Percentiles rank a stretch among this genome's conserved stretches.
Conservation (phyloP, 2,888 invertebrate genomes). For the Sinohyriopsis cumingii region DNA sequence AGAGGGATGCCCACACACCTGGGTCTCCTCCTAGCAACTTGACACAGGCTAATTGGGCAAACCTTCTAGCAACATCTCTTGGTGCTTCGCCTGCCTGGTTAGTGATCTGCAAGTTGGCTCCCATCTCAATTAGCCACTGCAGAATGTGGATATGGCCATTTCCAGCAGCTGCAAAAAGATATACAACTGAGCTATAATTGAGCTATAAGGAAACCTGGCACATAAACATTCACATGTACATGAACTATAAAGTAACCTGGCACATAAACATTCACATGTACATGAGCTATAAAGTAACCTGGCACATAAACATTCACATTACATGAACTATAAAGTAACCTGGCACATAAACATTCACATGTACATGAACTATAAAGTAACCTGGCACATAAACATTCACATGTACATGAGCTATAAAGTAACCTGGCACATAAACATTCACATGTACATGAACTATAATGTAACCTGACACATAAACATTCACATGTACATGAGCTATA, state of each 20-base stretch:
- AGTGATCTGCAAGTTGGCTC: constrained; percentile 68
- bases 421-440: neutral
- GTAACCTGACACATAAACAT: neutral
- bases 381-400: neutral
- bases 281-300: no score
- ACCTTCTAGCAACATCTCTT: constrained; percentile 69
- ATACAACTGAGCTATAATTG: neutral
- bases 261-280: neutral
- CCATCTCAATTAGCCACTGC: constrained; percentile 72
- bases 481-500: neutral
- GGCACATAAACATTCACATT: no score
- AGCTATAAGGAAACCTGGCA: neutral
- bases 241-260: neutral
- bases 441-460: neutral
- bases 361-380: neutral
- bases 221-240: neutral
- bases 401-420: neutral
- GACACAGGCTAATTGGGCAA: constrained; percentile 70
- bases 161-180: constrained; percentile 66
- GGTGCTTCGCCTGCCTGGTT: constrained; percentile 71
- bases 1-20: neutral
- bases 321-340: neutral
- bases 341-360: neutral
- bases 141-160: constrained; percentile 71
- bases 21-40: constrained; percentile 65